Conservation (phyloP, 2,113 vertebrate genomes). For the Hassar affinis region DNA sequence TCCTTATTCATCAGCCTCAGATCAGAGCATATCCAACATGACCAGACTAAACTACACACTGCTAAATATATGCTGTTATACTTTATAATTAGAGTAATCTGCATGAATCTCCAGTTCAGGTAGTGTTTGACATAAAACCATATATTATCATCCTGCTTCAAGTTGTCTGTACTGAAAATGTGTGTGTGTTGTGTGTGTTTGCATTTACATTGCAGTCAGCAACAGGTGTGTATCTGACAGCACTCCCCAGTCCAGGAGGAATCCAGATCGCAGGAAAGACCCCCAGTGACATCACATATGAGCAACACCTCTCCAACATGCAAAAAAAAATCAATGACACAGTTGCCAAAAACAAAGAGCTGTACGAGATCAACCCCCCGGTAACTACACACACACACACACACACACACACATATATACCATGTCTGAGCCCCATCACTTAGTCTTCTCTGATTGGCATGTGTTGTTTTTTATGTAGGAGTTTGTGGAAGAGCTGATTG, state of each 20-base stretch:
- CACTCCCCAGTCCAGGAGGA: constrained; percentile 88
- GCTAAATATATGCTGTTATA: too few relatives aligned
- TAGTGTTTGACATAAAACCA: neutral
- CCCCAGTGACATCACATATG: constrained; percentile 85
- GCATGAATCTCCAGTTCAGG: neutral
- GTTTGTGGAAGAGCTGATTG: constrained; percentile 78
- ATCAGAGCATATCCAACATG: neutral
- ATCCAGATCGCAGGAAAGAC: constrained; percentile 96
- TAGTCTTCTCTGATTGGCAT: neutral
- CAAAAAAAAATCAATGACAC: constrained; percentile 97
- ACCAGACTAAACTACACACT: neutral
- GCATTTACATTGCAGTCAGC: constrained; percentile 78
- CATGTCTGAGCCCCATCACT: neutral
- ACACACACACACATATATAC: neutral
- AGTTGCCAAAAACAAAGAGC: constrained; percentile 90
- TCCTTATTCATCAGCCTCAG: neutral
- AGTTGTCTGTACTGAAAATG: neutral
- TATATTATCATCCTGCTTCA: neutral
- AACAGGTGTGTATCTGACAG: constrained; percentile 91
- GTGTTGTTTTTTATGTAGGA: constrained; percentile 32
- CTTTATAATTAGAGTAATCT: neutral
- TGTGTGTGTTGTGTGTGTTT: constrained; percentile 18
- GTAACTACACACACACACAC: constrained; percentile 61
- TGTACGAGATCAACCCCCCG: constrained; percentile 90
- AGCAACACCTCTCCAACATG: constrained; percentile 90